Evolutionary conservation across 2,888 invertebrate species (phyloP), one percentile per base, ranked within the genome.

Genomic region (Melanotus villosus): DNA sequence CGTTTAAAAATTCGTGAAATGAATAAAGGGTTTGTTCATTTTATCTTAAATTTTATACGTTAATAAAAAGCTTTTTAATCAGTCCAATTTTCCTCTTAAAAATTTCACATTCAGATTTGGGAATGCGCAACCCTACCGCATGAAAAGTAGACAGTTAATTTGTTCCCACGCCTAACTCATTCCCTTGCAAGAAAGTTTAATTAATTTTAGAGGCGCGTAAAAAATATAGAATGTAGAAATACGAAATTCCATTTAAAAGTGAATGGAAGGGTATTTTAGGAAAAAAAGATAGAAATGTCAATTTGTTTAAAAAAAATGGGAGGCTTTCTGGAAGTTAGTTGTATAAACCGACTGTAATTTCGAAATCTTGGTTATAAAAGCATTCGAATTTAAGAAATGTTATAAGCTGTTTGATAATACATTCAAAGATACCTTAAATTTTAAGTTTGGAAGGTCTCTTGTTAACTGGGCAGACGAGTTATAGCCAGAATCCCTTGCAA

Each of bases 111-210:
- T 43, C 43, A 30, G 58, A 58, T 58, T 58, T 43, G 41, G n/a
- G 58, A 41, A 41, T 23, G 58, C 21, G 41, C 58, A 30, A 36
- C 21, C 41, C 41, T 18, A 58, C 58, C 43, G 58, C 58, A 58
- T 43, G 58, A 58, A 58, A 58, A 58, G 43, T 38, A 58, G 58
- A 58, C 58, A 58, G 58, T 58, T 58, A 58, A 58, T 58, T 58
- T 58, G 58, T 58, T 58, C 58, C 26, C 58, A 43, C 43, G 58
- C 58, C 41, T 30, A 30, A 10, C 58, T 38, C 58, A 30, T 41
- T 41, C 58, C 38, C 58, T 41, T 41, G 12, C 41, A 58, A 58
- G 58, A 43, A 58, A 58, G 58, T 58, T 58, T 58, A 58, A 58
- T 58, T 58, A 58, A 58, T 58, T 58, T 58, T 43, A 21, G 58